Conservation (phyloP, 23 tunicate species). For the Oikopleura vanhoeffeni region DNA sequence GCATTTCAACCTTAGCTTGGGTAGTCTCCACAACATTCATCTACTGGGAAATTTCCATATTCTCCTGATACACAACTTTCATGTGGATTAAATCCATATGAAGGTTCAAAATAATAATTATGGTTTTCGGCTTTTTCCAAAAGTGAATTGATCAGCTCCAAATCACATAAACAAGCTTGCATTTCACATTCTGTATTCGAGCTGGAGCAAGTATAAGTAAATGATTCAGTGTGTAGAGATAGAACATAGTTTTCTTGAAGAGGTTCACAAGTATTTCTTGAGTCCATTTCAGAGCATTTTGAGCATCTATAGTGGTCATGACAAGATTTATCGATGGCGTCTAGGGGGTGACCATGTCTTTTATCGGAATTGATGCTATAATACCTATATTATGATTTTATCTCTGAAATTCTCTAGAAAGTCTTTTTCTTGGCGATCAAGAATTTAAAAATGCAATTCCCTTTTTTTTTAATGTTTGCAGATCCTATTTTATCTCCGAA, state of each 20-base stretch:
- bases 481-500: no score
- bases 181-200: background rate
- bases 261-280: background rate
- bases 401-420: no score
- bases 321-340: background rate
- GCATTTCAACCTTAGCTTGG: no score
- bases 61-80: background rate
- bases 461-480: no score
- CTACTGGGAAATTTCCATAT: background rate
- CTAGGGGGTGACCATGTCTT: background rate
- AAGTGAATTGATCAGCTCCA: background rate
- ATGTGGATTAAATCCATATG: background rate
- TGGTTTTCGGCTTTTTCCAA: background rate
- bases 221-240: background rate
- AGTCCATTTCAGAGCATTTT: background rate
- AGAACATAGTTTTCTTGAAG: background rate
- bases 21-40: background rate
- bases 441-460: no score
- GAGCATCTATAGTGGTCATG: background rate
- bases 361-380: no score
- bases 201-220: background rate
- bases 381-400: no score
- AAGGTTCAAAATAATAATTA: background rate
- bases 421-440: no score
- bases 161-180: slow-evolving; percentile 1